These are phyloP conservation scores for Amblyjoppa proteus DNA, from an alignment of 2,888 invertebrate genomes.

Conservation along the genomic window DNA sequence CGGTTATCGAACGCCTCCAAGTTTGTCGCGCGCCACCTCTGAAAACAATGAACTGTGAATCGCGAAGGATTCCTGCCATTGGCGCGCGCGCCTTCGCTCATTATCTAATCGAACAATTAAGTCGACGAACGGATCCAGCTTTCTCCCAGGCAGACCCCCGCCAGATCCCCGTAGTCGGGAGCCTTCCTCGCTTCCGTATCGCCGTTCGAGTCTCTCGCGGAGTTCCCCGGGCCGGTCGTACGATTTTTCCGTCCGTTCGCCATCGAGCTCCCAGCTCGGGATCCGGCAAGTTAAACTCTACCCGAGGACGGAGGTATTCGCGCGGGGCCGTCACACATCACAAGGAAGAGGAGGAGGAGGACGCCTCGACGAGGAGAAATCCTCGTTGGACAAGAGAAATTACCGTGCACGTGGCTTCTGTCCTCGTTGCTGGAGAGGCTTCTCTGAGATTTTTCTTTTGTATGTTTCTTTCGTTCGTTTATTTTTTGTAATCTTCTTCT, in stretches of 20 bases:
- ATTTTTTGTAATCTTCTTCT: not conserved
- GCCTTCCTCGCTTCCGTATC: conserved; percentile 41
- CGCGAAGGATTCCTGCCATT: conserved; percentile 32
- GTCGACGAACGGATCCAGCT: conserved; percentile 44
- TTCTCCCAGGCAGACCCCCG: conserved; percentile 52
- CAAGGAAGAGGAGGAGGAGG: conserved; percentile 43
- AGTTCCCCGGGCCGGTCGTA: not conserved
- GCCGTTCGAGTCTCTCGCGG: not conserved
- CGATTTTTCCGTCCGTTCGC: conserved; percentile 33
- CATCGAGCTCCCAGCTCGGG: not conserved
- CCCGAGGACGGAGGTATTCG: not conserved
- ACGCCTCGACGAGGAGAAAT: conserved; percentile 51
- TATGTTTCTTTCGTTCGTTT: not conserved
- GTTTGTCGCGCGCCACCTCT: conserved; percentile 11
- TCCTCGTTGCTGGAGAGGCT: conserved; percentile 4
- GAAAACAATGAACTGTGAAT: conserved; percentile 50
- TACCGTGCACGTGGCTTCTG: conserved; percentile 24
- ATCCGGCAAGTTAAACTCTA: not conserved
- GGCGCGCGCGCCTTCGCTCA: not conserved
- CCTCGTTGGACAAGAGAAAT: conserved; percentile 40
- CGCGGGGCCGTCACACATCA: conserved; percentile 21
- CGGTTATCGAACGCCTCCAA: not conserved
- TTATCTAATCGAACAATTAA: conserved; percentile 55
- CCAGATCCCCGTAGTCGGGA: not conserved
- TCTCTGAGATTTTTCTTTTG: not conserved